Evolutionary conservation across 2,113 vertebrate species (phyloP).

Genomic region (Brevimyrus niger): DNA sequence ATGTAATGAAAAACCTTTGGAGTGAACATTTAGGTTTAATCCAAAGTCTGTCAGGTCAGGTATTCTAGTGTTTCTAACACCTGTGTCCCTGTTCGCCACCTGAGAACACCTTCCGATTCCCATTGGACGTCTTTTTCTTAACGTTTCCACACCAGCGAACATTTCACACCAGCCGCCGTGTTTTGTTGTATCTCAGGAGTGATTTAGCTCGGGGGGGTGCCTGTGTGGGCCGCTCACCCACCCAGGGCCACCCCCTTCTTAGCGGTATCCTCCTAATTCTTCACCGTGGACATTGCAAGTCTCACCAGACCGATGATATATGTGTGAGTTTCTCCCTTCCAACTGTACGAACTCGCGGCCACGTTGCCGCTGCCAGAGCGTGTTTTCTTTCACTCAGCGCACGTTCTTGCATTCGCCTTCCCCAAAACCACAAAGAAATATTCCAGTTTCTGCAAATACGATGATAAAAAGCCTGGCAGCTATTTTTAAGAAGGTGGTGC

Average conservation of each 20-base stretch:
- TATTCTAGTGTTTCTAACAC: background rate
- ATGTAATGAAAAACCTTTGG: background rate
- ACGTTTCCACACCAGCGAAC: background rate
- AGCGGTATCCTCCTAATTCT: background rate
- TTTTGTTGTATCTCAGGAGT: slow-evolving; percentile 3
- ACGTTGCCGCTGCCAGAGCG: background rate
- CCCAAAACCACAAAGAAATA: background rate
- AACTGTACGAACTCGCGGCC: background rate
- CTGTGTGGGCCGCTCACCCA: background rate
- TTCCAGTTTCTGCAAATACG: background rate
- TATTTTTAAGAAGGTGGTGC: background rate
- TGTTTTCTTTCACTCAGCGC: background rate
- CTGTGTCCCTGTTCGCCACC: slow-evolving; percentile 1
- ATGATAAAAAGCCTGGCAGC: background rate
- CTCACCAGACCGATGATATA: background rate
- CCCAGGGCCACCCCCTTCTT: background rate
- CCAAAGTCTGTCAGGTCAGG: background rate
- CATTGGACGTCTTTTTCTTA: background rate
- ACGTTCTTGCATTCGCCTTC: background rate
- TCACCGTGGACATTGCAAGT: background rate
- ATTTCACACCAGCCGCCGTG: background rate
- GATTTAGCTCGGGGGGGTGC: background rate
- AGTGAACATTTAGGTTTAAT: background rate
- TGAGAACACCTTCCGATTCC: background rate
- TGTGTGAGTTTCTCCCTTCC: background rate